These are phyloP conservation scores for Thelaira solivaga DNA, from an alignment of 2,888 invertebrate species.

Conservation along the genomic window DNA sequence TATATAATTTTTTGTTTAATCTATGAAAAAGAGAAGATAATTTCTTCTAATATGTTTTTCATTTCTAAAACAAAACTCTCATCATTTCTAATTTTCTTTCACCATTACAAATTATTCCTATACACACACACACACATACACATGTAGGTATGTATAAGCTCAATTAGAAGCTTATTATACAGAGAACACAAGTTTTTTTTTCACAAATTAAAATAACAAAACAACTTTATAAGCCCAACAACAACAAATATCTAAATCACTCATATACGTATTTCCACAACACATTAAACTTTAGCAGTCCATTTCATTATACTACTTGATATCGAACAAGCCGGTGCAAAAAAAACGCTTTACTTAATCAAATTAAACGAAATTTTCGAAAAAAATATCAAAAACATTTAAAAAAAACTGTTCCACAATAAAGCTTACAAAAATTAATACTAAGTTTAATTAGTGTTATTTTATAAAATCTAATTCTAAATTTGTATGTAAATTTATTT, in stretches of 20 bases:
- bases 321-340: slow-evolving; percentile 35
- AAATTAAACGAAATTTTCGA: slow-evolving; percentile 12
- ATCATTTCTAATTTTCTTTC: too few species aligned
- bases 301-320: slow-evolving; percentile 41
- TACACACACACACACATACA: neutral
- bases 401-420: neutral
- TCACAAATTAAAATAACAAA: slow-evolving; percentile 9
- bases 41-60: neutral
- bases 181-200: slow-evolving; percentile 22
- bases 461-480: too few species aligned
- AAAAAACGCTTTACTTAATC: slow-evolving; percentile 24
- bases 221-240: slow-evolving; percentile 18
- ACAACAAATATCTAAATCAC: too few species aligned
- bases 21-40: too few species aligned
- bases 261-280: slow-evolving; percentile 21
- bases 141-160: slow-evolving; percentile 13
- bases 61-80: neutral
- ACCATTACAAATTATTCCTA: slow-evolving; percentile 21
- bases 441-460: too few species aligned
- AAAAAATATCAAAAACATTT: neutral
- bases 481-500: too few species aligned
- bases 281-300: slow-evolving; percentile 17
- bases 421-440: too few species aligned
- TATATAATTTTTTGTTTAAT: too few species aligned
- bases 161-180: slow-evolving; percentile 16